Percentiles rank a stretch among this genome's conserved stretches.
Conservation (phyloP, 1,140 invertebrate species). For the Drosophila micromelanica region DNA sequence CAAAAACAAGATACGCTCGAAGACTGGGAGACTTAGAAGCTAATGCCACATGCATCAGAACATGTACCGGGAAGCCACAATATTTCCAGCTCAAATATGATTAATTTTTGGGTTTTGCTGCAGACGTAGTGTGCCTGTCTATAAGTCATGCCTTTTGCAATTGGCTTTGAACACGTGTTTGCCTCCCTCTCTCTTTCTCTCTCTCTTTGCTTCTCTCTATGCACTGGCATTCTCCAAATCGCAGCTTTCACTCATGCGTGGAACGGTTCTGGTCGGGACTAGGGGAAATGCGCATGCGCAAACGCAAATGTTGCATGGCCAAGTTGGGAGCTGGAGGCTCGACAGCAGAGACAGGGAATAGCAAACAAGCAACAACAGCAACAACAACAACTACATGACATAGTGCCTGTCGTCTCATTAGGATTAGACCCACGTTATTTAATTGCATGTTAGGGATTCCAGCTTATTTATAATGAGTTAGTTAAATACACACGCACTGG, state of each 20-base stretch:
- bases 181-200: background rate
- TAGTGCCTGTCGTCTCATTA: slow-evolving; percentile 82
- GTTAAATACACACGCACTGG: slow-evolving; percentile 75
- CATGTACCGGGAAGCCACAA: slow-evolving; percentile 45
- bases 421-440: slow-evolving; percentile 82
- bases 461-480: slow-evolving; percentile 81
- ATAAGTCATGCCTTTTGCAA: slow-evolving; percentile 70
- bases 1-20: slow-evolving; percentile 6
- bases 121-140: slow-evolving; percentile 43
- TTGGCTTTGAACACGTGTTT: slow-evolving; percentile 73
- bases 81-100: slow-evolving; percentile 72
- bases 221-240: slow-evolving; percentile 53
- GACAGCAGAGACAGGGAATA: slow-evolving; percentile 28
- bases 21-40: background rate
- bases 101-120: slow-evolving; percentile 71
- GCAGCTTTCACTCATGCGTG: slow-evolving; percentile 80
- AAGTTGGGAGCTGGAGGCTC: slow-evolving; percentile 38
- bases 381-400: slow-evolving; percentile 67
- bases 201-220: slow-evolving; percentile 6
- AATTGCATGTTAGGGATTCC: slow-evolving; percentile 82
- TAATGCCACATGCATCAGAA: slow-evolving; percentile 12
- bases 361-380: slow-evolving; percentile 35
- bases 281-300: slow-evolving; percentile 68
- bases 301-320: slow-evolving; percentile 77
- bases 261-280: slow-evolving; percentile 9